These are phyloP conservation scores for Sturmia bella DNA, from an alignment of 2,888 invertebrate species.

Conservation along the genomic window DNA sequence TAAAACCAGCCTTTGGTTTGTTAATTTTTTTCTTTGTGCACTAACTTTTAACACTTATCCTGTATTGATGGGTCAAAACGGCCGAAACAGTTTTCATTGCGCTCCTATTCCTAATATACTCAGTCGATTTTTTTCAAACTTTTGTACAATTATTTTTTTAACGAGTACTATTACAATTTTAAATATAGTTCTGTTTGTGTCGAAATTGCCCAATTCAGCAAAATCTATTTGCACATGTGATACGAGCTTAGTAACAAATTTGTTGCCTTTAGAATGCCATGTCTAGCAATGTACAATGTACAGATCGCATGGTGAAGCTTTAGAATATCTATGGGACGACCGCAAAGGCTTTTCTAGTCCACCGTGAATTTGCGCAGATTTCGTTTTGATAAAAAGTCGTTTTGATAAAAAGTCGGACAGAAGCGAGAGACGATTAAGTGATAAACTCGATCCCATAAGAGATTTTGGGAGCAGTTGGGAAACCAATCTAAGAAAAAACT, in stretches of 20 bases:
- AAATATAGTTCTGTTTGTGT: background rate
- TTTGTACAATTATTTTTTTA: too few relatives aligned
- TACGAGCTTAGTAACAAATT: constrained; percentile 8
- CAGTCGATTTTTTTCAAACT: too few relatives aligned
- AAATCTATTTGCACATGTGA: background rate
- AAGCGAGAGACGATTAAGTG: too few relatives aligned
- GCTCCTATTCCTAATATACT: too few relatives aligned
- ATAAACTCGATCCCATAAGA: background rate
- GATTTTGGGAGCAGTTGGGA: background rate
- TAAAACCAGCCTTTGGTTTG: too few relatives aligned
- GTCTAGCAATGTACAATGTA: background rate
- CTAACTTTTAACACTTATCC: too few relatives aligned
- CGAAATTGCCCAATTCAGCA: background rate
- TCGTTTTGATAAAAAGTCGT: too few relatives aligned
- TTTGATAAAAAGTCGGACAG: too few relatives aligned
- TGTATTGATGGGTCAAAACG: too few relatives aligned
- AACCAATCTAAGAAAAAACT: background rate
- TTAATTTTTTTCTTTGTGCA: too few relatives aligned
- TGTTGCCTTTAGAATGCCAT: constrained; percentile 1
- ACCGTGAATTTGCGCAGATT: background rate
- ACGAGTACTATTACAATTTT: background rate
- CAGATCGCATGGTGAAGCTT: too few relatives aligned
- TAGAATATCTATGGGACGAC: constrained; percentile 2
- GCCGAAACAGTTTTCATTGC: too few relatives aligned
- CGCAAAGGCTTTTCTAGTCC: background rate